Conservation (phyloP, 2,113 vertebrate species). For the Haemorhous mexicanus region DNA sequence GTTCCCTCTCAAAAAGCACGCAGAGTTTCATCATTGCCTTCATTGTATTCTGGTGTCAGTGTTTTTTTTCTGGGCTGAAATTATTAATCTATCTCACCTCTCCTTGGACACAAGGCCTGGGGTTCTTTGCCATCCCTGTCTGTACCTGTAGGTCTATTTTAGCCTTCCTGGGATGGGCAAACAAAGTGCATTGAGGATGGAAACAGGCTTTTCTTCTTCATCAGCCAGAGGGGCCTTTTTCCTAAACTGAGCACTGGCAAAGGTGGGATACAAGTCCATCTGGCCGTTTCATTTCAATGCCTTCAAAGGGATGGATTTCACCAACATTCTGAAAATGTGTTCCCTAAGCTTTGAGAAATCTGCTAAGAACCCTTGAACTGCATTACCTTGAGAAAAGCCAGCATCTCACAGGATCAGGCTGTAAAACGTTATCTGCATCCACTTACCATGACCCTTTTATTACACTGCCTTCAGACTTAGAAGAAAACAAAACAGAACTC, state of each 20-base stretch:
- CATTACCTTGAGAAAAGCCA: constrained; percentile 11
- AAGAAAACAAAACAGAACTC: constrained; percentile 9
- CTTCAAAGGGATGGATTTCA: background rate
- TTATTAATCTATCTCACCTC: background rate
- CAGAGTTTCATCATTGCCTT: background rate
- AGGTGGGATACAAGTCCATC: background rate
- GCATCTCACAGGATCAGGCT: constrained; percentile 1
- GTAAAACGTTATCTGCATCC: background rate
- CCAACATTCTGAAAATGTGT: background rate
- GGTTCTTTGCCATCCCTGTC: background rate
- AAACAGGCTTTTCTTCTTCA: background rate
- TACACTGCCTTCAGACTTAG: background rate
- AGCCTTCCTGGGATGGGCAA: background rate
- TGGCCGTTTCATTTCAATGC: background rate
- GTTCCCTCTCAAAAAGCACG: background rate
- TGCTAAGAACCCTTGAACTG: background rate
- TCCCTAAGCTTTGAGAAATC: constrained; percentile 16
- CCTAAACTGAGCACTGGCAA: background rate
- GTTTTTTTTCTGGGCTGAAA: background rate
- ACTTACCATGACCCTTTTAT: constrained; percentile 7
- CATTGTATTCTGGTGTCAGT: background rate
- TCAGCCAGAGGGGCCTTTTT: background rate
- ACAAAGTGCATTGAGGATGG: background rate
- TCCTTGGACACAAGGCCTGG: background rate
- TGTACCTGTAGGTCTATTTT: background rate